Evolutionary conservation across 2,797 vertebrate species (phyloP), one percentile per base, ranked within the genome.

Genomic region (Halcyon chelicuti): DNA sequence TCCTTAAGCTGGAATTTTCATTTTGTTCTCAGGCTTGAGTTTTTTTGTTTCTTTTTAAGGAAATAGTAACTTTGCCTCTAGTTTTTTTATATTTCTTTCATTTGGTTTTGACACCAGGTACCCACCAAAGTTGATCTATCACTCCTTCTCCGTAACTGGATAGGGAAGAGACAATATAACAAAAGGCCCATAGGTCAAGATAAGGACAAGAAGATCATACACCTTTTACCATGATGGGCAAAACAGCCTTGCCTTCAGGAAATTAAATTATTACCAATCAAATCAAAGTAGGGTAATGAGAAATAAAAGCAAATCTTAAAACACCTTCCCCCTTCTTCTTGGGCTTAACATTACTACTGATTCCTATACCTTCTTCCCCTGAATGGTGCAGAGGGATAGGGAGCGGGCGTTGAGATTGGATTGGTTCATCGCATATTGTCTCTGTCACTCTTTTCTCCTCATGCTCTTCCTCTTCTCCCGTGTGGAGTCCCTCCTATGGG

Each of bases 1-100:
- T 82, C 96, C 51, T 91, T 57, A 68, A 90, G 62, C 58, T 93
- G 90, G 70, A 75, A 68, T 94, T 96, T 94, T 94, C 54, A 49
- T 82, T 97, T 92, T 57, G n/a, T 65, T 89, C 29, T 51, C 33
- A 17, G 5, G 7, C 37, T 88, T 57, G 42, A 82, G 25, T 7
- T 62, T 66, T 33, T 71, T 20, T 58, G 5, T 26, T 46, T 72
- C 6, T 29, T 67, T 46, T 55, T 7, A 68, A 88, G 67, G 57
- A 86, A 47, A 26, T 25, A 14, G 11, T 9, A 83, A 28, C 7
- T 60, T 82, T 93, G 12, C 49, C 26, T 80, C 44, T 77, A 25
- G 22, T 25, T 77, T 61, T 37, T 37, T 84, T 68, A 40, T 58
- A 47, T 55, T 78, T 12, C 49, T 81, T 71, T 12, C 3, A 3